phyloP scores from a whole-genome alignment of 2,797 vertebrate species.

The Parambassis ranga region DNA sequence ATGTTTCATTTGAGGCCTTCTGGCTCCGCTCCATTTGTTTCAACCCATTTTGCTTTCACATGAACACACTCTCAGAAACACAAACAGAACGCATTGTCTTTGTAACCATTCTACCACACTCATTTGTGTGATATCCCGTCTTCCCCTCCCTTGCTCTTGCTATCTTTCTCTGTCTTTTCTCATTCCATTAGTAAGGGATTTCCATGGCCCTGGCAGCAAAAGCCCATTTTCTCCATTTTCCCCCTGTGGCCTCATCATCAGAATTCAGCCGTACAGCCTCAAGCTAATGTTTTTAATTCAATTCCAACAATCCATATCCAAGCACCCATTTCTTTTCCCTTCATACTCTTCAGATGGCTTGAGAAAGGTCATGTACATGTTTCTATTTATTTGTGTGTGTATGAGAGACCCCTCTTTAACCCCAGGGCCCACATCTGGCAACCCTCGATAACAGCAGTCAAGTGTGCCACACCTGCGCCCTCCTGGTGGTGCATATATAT shows the following conservation, averaged over 20 bases:
- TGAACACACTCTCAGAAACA: constrained; percentile 32
- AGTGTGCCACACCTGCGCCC: constrained; percentile 48
- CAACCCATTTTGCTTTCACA: constrained; percentile 45
- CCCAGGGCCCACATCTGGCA: constrained; percentile 77
- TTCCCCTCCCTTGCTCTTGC: constrained; percentile 20
- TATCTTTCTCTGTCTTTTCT: constrained; percentile 60
- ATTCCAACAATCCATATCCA: constrained; percentile 67
- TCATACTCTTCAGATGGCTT: constrained; percentile 27
- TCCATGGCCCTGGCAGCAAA: constrained; percentile 67
- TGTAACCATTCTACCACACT: constrained; percentile 51
- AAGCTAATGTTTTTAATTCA: constrained; percentile 78
- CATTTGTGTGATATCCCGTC: constrained; percentile 48
- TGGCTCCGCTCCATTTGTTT: constrained; percentile 65
- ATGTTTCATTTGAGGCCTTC: constrained; percentile 67
- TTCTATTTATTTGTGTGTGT: constrained; percentile 4
- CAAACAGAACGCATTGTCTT: constrained; percentile 56
- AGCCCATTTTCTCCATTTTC: constrained; percentile 71
- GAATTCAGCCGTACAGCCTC: constrained; percentile 62
- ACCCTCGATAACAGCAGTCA: constrained; percentile 80
- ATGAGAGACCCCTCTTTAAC: constrained; percentile 31
- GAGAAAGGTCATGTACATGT: constrained; percentile 16
- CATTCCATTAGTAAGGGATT: constrained; percentile 80
- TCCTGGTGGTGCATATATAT: too few relatives aligned
- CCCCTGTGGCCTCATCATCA: constrained; percentile 62
- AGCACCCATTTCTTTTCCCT: constrained; percentile 46